These are phyloP conservation scores for Melikaiella ostensackeni DNA, from an alignment of 2,888 invertebrate species.

Conservation along the genomic window DNA sequence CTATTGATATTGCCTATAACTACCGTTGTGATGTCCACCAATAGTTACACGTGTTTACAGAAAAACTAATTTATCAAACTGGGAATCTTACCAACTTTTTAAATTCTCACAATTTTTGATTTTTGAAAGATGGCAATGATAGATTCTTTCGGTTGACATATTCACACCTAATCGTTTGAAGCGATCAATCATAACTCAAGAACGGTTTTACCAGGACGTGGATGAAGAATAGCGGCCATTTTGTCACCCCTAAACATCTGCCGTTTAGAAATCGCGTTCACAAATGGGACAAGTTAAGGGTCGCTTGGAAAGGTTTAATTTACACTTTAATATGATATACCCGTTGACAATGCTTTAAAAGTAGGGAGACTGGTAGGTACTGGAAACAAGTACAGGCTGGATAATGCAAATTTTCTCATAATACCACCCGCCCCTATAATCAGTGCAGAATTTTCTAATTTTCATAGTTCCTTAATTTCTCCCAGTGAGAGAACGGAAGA, in stretches of 20 bases:
- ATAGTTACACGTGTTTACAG: neutral
- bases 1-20: neutral
- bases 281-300: constrained; percentile 25
- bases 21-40: neutral
- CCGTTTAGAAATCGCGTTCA: constrained; percentile 43
- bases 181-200: constrained; percentile 62
- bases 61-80: neutral
- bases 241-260: constrained; percentile 64
- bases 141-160: constrained; percentile 14
- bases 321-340: neutral
- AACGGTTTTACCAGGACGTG: constrained; percentile 56
- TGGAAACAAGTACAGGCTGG: too few relatives aligned
- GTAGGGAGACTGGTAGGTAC: too few relatives aligned
- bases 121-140: neutral
- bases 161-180: constrained; percentile 40
- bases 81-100: neutral
- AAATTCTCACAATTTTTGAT: neutral
- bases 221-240: constrained; percentile 56
- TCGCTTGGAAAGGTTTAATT: constrained; percentile 8
- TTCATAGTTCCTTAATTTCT: neutral
- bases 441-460: neutral
- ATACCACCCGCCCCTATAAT: neutral
- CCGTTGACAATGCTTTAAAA: neutral
- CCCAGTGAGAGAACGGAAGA: neutral
- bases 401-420: too few relatives aligned